Conservation (phyloP, 2,888 invertebrate species). For the Apamea epomidion region DNA sequence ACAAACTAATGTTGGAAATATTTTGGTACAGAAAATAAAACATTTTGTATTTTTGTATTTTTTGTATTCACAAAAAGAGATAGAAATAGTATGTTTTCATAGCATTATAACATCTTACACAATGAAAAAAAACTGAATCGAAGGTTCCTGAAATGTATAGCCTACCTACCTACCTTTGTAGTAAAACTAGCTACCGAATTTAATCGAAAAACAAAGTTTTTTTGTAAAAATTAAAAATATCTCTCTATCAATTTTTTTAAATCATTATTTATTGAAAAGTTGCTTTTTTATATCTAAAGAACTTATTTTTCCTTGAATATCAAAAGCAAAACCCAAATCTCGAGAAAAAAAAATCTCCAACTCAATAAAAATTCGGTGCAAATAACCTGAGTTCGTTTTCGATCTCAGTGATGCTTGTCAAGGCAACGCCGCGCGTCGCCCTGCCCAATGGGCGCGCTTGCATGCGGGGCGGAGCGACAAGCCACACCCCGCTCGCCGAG, state of each 20-base stretch:
- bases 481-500: conserved; percentile 77
- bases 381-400: conserved; percentile 59
- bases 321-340: conserved; percentile 8
- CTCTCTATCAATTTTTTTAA: background rate
- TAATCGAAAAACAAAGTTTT: background rate
- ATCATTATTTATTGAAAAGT: background rate
- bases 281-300: background rate
- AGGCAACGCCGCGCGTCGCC: conserved; percentile 57
- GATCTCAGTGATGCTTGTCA: conserved; percentile 52
- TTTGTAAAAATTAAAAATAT: background rate
- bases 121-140: background rate
- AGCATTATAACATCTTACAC: background rate
- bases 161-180: background rate
- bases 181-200: background rate
- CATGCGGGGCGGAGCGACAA: conserved; percentile 79
- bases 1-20: no score
- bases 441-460: conserved; percentile 86
- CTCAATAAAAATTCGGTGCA: conserved; percentile 48
- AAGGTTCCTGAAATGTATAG: background rate
- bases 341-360: background rate
- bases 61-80: background rate
- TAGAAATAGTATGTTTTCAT: background rate
- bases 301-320: background rate
- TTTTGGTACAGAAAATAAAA: no score
- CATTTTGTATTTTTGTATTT: no score